Evolutionary conservation across 2,113 vertebrate genomes (phyloP).

Genomic region (Penelope pileata): DNA sequence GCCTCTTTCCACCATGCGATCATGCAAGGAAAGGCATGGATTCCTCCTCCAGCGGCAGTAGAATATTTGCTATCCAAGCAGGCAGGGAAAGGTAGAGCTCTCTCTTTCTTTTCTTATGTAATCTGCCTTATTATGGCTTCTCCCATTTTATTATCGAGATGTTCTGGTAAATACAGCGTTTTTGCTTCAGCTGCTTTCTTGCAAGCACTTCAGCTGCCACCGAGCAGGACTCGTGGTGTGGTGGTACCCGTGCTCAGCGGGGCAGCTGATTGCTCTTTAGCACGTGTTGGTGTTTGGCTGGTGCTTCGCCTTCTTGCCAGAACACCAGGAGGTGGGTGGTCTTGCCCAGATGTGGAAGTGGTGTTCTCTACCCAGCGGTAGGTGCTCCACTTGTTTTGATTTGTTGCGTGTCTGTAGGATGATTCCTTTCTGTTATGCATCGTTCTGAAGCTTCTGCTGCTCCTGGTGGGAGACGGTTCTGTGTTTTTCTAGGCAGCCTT

Average conservation of each 20-base stretch:
- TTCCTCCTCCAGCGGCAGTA: not conserved
- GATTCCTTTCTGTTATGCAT: rapidly evolving
- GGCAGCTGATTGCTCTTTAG: not conserved
- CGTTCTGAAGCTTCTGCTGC: not conserved
- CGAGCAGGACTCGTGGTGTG: rapidly evolving
- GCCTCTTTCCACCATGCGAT: not conserved
- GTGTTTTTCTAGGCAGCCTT: not conserved
- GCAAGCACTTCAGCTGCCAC: not conserved
- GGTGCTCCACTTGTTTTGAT: not conserved
- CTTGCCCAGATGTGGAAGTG: not conserved
- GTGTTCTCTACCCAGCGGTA: not conserved
- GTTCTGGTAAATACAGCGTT: not conserved
- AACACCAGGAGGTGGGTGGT: not conserved
- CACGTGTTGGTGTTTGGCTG: not conserved
- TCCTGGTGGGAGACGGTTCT: not conserved
- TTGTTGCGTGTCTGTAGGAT: not conserved
- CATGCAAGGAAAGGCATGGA: not conserved
- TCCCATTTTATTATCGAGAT: not conserved
- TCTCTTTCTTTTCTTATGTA: not conserved
- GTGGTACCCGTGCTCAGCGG: not conserved
- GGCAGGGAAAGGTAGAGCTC: not conserved
- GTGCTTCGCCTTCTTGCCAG: not conserved
- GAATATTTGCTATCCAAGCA: not conserved
- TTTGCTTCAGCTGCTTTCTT: not conserved
- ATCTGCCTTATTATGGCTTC: not conserved